Conservation (phyloP, 2,113 vertebrate species). For the Pangasianodon hypophthalmus region DNA sequence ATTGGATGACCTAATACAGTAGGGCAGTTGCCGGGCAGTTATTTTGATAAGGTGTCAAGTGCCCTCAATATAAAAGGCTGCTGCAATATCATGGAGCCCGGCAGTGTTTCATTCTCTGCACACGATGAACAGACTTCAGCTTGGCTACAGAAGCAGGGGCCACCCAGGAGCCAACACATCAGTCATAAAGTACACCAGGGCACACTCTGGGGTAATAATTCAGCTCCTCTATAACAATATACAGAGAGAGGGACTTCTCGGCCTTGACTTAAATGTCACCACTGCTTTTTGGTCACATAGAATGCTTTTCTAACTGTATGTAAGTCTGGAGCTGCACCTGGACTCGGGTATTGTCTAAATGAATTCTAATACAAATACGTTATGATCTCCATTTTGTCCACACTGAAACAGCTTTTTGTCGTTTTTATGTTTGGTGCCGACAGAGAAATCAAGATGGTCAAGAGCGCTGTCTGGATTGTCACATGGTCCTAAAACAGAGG, state of each 20-base stretch:
- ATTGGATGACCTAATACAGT: constrained; percentile 48
- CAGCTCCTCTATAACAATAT: background rate
- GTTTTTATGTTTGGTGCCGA: background rate
- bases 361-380: background rate
- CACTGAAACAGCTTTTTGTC: background rate
- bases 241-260: background rate
- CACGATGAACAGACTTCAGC: constrained; percentile 34
- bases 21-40: constrained; percentile 38
- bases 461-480: background rate
- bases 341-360: background rate
- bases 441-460: background rate
- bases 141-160: constrained; percentile 44
- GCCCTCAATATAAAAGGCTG: constrained; percentile 40
- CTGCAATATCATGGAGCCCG: constrained; percentile 21
- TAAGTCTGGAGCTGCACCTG: background rate
- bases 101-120: constrained; percentile 47
- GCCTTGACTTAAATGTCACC: constrained; percentile 21
- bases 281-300: constrained; percentile 10
- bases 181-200: constrained; percentile 10
- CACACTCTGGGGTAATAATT: background rate
- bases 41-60: constrained; percentile 48
- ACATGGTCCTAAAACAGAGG: background rate
- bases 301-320: constrained; percentile 11
- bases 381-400: background rate
- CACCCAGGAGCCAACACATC: constrained; percentile 50